phyloP scores from a whole-genome alignment of 2,888 invertebrate genomes.

The Hyposoter dolosus region DNA sequence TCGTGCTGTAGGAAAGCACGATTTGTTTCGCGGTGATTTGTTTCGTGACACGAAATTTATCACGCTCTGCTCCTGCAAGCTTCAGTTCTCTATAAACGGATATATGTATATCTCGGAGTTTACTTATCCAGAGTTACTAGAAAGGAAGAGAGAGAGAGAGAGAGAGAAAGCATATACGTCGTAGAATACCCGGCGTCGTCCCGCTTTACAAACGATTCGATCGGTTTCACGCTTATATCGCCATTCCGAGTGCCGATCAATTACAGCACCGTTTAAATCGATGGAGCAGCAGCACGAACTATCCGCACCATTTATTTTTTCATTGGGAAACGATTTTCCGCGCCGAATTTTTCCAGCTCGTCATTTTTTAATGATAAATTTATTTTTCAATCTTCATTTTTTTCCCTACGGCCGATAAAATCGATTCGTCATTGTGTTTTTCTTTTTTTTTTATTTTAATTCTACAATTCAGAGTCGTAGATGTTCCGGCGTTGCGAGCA shows the following conservation, averaged over 20 bases:
- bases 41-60: conserved; percentile 67
- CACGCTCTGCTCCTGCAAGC: conserved; percentile 42
- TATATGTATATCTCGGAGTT: background rate
- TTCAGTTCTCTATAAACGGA: conserved; percentile 5
- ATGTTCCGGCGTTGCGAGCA: background rate
- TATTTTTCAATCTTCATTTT: background rate
- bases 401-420: background rate
- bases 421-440: too few relatives aligned
- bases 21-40: conserved; percentile 69
- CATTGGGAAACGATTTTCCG: background rate
- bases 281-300: conserved; percentile 55
- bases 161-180: conserved; percentile 61
- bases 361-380: background rate
- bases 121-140: conserved; percentile 4
- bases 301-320: too few relatives aligned
- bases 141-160: conserved; percentile 19
- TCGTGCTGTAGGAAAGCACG: conserved; percentile 31
- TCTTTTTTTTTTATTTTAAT: too few relatives aligned
- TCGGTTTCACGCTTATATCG: conserved; percentile 67
- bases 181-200: conserved; percentile 50
- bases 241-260: conserved; percentile 4
- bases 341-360: background rate
- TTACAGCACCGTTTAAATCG: conserved; percentile 10
- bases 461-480: too few relatives aligned
- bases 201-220: conserved; percentile 66